phyloP scores from a whole-genome alignment of 2,888 invertebrate genomes.

The Arrhopalites spinosus region DNA sequence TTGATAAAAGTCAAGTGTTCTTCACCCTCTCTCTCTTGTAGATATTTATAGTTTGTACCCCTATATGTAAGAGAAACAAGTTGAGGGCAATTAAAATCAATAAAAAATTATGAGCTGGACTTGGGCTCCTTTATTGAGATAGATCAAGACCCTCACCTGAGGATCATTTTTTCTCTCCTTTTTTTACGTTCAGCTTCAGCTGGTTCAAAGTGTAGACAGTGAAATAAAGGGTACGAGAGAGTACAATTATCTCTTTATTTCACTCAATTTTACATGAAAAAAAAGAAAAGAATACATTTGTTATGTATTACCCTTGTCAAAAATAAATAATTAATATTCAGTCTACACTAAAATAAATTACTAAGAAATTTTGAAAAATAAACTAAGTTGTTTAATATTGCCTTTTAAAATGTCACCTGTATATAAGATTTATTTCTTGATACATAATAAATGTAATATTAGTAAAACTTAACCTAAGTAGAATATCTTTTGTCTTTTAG shows the following conservation, averaged over 20 bases:
- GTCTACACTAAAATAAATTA: too few relatives aligned
- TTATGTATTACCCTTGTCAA: background rate
- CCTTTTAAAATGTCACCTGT: too few relatives aligned
- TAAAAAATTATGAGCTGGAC: background rate
- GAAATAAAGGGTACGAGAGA: background rate
- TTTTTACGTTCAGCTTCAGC: background rate
- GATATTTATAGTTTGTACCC: background rate
- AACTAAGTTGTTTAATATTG: too few relatives aligned
- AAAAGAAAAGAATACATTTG: too few relatives aligned
- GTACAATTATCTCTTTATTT: background rate
- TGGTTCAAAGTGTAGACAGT: background rate
- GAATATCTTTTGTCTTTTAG: too few relatives aligned
- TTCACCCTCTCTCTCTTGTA: background rate
- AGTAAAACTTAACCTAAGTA: too few relatives aligned
- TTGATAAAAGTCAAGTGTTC: slow-evolving; percentile 20
- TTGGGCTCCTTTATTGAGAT: slow-evolving; percentile 17
- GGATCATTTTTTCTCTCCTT: background rate
- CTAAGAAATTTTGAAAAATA: too few relatives aligned
- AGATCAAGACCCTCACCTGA: slow-evolving; percentile 18
- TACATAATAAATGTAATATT: too few relatives aligned
- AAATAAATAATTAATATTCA: too few relatives aligned
- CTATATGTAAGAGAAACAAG: background rate
- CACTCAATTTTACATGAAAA: background rate
- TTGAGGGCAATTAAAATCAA: background rate
- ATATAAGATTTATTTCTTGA: too few relatives aligned